Conservation (phyloP, 2,888 invertebrate species). For the Metellina segmentata region DNA sequence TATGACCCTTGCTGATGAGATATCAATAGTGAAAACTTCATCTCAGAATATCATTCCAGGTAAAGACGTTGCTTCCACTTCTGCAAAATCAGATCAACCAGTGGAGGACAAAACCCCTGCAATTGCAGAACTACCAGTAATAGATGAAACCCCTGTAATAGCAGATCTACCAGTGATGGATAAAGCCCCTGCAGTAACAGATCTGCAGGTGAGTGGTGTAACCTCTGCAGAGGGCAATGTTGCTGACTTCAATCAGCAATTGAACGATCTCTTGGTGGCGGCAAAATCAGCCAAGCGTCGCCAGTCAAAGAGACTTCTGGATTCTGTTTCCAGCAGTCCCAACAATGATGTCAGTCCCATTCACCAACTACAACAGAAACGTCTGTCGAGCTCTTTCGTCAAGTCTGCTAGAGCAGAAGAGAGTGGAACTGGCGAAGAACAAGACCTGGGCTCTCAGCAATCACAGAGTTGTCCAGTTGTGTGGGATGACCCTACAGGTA, state of each 20-base stretch:
- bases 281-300: conserved; percentile 74
- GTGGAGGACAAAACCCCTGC: too few species aligned
- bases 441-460: conserved; percentile 55
- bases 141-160: not conserved
- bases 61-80: not conserved
- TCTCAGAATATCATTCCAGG: not conserved
- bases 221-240: not conserved
- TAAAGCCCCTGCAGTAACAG: not conserved
- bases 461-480: conserved; percentile 80
- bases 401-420: not conserved
- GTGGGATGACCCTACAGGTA: conserved; percentile 82
- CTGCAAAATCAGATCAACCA: not conserved
- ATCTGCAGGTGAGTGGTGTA: not conserved
- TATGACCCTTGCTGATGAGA: conserved; percentile 80
- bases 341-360: conserved; percentile 33
- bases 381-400: conserved; percentile 16
- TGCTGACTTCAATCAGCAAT: conserved; percentile 75
- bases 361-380: conserved; percentile 12
- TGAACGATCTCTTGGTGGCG: conserved; percentile 76
- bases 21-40: conserved; percentile 61
- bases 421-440: conserved; percentile 10
- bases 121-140: too few species aligned
- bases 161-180: not conserved
- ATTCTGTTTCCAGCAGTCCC: conserved; percentile 50
- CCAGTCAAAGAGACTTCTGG: conserved; percentile 21